These are phyloP conservation scores for Agonopterix arenella DNA, from an alignment of 2,888 invertebrate species.

Conservation along the genomic window DNA sequence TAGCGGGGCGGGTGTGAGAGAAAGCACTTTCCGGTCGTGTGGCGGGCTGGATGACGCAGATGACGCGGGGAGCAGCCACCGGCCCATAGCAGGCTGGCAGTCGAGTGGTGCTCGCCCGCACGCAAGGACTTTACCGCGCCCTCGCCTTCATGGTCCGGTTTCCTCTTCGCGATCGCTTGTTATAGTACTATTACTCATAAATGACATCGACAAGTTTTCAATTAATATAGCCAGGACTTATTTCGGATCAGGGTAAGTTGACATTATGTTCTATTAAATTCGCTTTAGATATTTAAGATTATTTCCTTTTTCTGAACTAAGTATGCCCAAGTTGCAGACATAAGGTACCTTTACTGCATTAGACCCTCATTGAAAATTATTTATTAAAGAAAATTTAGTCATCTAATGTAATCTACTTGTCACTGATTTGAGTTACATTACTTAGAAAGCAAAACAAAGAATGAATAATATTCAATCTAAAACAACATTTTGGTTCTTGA, in stretches of 20 bases:
- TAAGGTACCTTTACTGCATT: too few species aligned
- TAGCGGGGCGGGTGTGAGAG: constrained; percentile 42
- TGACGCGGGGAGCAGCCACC: constrained; percentile 36
- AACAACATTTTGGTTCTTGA: too few species aligned
- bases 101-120: constrained; percentile 49
- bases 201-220: constrained; percentile 35
- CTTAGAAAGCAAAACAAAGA: too few species aligned
- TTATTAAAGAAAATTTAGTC: too few species aligned
- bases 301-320: neutral
- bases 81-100: constrained; percentile 36
- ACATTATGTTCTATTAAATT: neutral
- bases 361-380: too few species aligned
- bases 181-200: constrained; percentile 24
- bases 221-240: constrained; percentile 20
- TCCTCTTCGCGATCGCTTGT: constrained; percentile 30
- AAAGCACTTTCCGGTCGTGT: constrained; percentile 72
- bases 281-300: neutral
- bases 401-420: too few species aligned
- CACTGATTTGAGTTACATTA: too few species aligned
- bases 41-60: constrained; percentile 66
- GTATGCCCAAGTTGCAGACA: neutral
- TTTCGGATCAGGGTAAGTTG: constrained; percentile 23
- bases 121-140: constrained; percentile 35
- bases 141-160: constrained; percentile 12
- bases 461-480: too few species aligned